phyloP scores from a whole-genome alignment of 1,140 invertebrate species.

The Streblospio benedicti region DNA sequence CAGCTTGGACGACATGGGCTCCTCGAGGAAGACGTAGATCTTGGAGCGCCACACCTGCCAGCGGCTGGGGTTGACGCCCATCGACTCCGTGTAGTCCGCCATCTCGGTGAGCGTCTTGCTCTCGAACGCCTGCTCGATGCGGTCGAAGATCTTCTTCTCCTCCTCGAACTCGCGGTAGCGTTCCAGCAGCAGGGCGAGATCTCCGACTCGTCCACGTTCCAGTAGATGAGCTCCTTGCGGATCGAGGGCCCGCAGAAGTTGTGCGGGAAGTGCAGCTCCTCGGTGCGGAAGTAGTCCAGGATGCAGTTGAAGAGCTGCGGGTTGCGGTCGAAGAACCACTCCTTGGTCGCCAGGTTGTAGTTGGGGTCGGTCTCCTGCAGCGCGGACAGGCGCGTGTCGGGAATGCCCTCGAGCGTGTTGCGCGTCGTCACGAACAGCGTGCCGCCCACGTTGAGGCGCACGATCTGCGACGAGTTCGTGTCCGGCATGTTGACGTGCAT shows the following conservation, averaged over 20 bases:
- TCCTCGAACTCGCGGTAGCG: slow-evolving; percentile 7
- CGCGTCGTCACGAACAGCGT: slow-evolving; percentile 5
- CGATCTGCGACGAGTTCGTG: not conserved
- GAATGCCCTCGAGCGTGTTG: slow-evolving; percentile 2
- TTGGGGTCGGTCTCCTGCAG: slow-evolving; percentile 7
- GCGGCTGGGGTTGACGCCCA: not conserved
- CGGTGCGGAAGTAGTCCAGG: slow-evolving; percentile 90
- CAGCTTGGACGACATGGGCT: slow-evolving; percentile 6
- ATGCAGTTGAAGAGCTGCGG: slow-evolving; percentile 91
- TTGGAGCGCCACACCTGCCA: not conserved
- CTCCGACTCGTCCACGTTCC: slow-evolving; percentile 3
- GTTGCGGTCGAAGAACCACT: slow-evolving; percentile 78
- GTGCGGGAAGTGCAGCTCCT: slow-evolving; percentile 89
- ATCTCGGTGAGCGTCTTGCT: slow-evolving; percentile 3
- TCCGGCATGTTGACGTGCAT: not conserved
- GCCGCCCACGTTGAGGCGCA: slow-evolving; percentile 7
- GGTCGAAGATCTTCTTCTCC: slow-evolving; percentile 8
- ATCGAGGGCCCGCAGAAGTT: slow-evolving; percentile 72
- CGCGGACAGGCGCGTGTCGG: slow-evolving; percentile 7
- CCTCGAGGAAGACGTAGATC: slow-evolving; percentile 8
- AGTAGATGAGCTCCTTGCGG: slow-evolving; percentile 11
- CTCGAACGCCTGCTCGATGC: slow-evolving; percentile 6
- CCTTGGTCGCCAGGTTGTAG: slow-evolving; percentile 9
- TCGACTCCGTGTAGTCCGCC: not conserved
- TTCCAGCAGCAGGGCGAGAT: slow-evolving; percentile 13